Conservation (phyloP, 2,797 vertebrate species). For the Notolabrus celidotus region DNA sequence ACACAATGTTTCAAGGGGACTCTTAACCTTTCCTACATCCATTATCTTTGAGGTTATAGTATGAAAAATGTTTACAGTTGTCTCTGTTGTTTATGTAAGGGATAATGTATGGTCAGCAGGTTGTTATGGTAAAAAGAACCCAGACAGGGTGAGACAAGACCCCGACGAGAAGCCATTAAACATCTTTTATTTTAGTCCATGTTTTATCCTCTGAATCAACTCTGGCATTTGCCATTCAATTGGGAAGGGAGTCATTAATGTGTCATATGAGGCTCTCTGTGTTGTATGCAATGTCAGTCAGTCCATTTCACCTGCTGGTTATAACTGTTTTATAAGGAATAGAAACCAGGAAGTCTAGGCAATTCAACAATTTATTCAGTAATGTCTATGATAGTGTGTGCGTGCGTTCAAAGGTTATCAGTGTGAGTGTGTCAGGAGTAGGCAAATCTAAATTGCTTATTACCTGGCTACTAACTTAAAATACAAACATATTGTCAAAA, state of each 20-base stretch:
- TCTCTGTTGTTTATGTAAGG: no score
- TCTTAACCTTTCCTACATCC: background rate
- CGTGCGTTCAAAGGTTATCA: constrained; percentile 73
- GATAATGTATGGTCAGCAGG: no score
- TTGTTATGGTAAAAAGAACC: no score
- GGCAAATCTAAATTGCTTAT: constrained; percentile 81
- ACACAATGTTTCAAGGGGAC: background rate
- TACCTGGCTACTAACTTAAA: no score
- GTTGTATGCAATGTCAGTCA: constrained; percentile 83
- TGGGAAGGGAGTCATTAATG: constrained; percentile 81
- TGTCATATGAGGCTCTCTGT: constrained; percentile 86
- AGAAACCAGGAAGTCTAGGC: constrained; percentile 85
- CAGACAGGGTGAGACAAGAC: no score
- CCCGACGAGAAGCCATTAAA: no score
- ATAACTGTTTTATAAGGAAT: constrained; percentile 81
- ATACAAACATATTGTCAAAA: no score
- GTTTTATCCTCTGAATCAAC: constrained; percentile 85
- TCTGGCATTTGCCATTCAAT: constrained; percentile 83
- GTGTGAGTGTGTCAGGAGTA: constrained; percentile 77
- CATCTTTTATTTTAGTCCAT: constrained; percentile 89
- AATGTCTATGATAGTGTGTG: constrained; percentile 79
- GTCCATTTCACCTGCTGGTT: constrained; percentile 78
- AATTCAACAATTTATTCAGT: constrained; percentile 81
- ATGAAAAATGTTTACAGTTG: background rate
- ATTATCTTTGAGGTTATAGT: background rate